Evolutionary conservation across 2,113 vertebrate species (phyloP).

Genomic region (Rhipidura dahli): DNA sequence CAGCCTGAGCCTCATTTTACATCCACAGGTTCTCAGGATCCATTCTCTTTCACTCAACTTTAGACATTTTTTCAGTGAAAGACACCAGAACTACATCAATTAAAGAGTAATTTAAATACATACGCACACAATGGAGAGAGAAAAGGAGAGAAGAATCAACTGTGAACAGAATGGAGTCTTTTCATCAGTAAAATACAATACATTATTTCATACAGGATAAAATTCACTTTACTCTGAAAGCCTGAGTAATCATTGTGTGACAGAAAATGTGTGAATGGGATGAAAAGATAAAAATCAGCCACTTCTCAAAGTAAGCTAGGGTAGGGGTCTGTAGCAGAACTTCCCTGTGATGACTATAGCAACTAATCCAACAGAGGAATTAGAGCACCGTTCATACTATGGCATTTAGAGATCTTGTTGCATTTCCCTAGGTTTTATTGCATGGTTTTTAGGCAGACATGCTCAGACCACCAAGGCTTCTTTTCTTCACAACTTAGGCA

Average conservation of each 20-base stretch:
- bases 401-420: not conserved
- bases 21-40: not conserved
- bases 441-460: not conserved
- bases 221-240: conserved; percentile 33
- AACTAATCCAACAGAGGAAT: not conserved
- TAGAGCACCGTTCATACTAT: not conserved
- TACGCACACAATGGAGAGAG: conserved; percentile 24
- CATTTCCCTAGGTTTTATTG: not conserved
- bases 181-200: conserved; percentile 26
- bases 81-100: conserved; percentile 16
- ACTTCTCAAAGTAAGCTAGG: conserved; percentile 6
- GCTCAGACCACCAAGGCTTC: not conserved
- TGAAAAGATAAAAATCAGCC: conserved; percentile 45
- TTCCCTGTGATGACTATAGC: not conserved
- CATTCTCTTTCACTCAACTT: not conserved
- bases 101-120: conserved; percentile 63
- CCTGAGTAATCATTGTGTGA: conserved; percentile 32
- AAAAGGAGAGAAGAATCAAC: conserved; percentile 25
- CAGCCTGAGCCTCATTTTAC: conserved; percentile 31
- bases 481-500: conserved; percentile 7
- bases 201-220: conserved; percentile 4
- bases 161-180: conserved; percentile 28
- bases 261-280: conserved; percentile 18
- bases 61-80: conserved; percentile 21
- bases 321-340: not conserved